These are phyloP conservation scores for Leptatherina wallacei DNA, from an alignment of 2,797 vertebrate species.

Conservation along the genomic window DNA sequence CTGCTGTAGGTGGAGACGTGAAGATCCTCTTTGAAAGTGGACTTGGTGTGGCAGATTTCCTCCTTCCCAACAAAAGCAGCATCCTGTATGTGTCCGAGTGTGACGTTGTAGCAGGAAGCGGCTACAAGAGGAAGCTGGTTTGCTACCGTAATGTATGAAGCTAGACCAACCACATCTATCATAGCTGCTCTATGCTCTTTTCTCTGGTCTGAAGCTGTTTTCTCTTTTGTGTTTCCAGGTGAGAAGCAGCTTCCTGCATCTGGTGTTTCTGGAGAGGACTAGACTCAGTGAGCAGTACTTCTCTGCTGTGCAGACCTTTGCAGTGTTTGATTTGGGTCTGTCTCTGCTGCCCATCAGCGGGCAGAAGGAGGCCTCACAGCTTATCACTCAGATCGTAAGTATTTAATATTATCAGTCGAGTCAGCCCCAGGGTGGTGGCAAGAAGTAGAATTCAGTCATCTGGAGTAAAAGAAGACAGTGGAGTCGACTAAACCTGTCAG, in stretches of 20 bases:
- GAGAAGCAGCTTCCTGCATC: conserved; percentile 78
- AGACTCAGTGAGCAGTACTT: conserved; percentile 89
- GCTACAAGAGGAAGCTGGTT: conserved; percentile 90
- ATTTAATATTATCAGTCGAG: neutral
- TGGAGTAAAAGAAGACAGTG: no score
- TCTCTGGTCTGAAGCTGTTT: neutral
- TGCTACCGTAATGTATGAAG: conserved; percentile 90
- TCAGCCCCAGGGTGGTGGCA: no score
- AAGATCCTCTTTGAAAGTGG: conserved; percentile 86
- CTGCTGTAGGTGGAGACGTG: conserved; percentile 79
- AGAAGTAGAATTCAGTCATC: no score
- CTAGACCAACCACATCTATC: neutral
- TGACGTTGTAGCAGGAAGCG: conserved; percentile 87
- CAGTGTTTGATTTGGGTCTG: conserved; percentile 91
- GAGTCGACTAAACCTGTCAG: no score
- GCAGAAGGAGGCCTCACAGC: conserved; percentile 88
- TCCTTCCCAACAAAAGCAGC: conserved; percentile 86
- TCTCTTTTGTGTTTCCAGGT: conserved; percentile 71
- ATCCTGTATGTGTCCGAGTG: conserved; percentile 91
- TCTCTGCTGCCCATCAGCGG: conserved; percentile 86
- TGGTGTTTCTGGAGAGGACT: conserved; percentile 90
- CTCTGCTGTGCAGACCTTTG: conserved; percentile 87
- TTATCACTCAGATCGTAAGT: conserved; percentile 90
- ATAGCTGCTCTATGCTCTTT: fast-evolving
- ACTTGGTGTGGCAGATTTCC: conserved; percentile 88